Base-by-base conservation (phyloP, 2,888 invertebrate genomes). In the Hylaea fasciaria region DNA sequence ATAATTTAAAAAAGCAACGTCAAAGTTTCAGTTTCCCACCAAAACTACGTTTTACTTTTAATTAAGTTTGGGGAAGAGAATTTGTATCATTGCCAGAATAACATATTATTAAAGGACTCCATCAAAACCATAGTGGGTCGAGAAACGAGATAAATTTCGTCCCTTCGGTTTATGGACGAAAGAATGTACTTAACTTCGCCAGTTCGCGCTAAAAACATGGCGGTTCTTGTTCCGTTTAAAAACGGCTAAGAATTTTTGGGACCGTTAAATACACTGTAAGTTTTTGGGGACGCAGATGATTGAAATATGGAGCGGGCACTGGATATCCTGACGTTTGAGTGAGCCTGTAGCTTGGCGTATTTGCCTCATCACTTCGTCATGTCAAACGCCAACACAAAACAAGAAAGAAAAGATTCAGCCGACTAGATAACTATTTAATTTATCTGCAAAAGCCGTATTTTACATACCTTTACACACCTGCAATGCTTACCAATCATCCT, bases 261-360 rank as follows among this genome's bases (percentile, higher is more conserved):
- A 70, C 73, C 72, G 72, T 70, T 72, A 69, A 72, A 68, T 60
- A 65, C 69, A 59, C 65, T 67, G 66, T 69, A 66, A 28, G 62
- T 63, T 67, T 60, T 48, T 54, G 55, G 11, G 32, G 12, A 52
- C 49, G 1, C 14, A 0, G 60, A 62, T 39, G 45, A 63, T 32
- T 0, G 40, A 62, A 35, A 0, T 10, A 8, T 51, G 47, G 44
- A 54, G 39, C 0, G 0, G 59, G 59, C n/a, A n/a, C n/a, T n/a
- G n/a, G n/a, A 10, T 41, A 22, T 35, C 22, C 5, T 3, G 5
- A 5, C 3, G 2, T 22, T 22, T 22, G 22, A 22, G 22, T 3
- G 22, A 22, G 5, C 2, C 22, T 3, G 22, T 22, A 5, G 22
- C 22, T 22, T 22, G 5, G 5, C 22, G 22, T 22, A 22, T 22